A percentile compares a stretch with the other conserved stretches of the same genome.
These are phyloP conservation scores for Trachelipus rathkii DNA, from an alignment of 1,140 invertebrate genomes.

Conservation along the genomic window DNA sequence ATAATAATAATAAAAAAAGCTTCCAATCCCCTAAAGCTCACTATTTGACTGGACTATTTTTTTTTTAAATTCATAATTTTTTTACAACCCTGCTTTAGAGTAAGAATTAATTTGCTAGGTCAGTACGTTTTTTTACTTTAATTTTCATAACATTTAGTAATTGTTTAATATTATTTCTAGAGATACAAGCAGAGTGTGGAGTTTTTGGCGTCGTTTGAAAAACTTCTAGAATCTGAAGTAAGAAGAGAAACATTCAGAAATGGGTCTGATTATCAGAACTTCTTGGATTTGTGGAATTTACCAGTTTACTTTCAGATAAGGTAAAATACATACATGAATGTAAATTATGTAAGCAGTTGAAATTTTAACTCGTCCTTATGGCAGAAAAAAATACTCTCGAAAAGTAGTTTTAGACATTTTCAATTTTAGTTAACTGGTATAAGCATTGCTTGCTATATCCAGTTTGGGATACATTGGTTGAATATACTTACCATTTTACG, in stretches of 20 bases:
- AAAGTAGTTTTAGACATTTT: too few relatives aligned
- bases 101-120: not conserved
- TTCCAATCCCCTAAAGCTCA: too few relatives aligned
- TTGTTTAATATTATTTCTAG: conserved; percentile 50
- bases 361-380: too few relatives aligned
- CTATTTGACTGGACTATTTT: not conserved
- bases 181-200: conserved; percentile 73
- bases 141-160: not conserved
- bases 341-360: too few relatives aligned
- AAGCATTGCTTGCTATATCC: too few relatives aligned
- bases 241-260: conserved; percentile 57
- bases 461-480: too few relatives aligned
- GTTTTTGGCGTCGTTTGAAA: conserved; percentile 73
- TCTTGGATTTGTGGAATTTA: conserved; percentile 84
- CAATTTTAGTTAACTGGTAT: too few relatives aligned
- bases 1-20: too few relatives aligned
- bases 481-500: too few relatives aligned
- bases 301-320: conserved; percentile 91
- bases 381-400: too few relatives aligned
- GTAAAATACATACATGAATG: conserved; percentile 46
- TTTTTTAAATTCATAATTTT: not conserved
- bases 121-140: conserved; percentile 8
- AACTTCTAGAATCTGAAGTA: conserved; percentile 58
- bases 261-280: conserved; percentile 56
- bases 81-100: not conserved